A percentile compares a stretch with the other conserved stretches of the same genome.
Evolutionary conservation across 2,797 vertebrate species (phyloP).

Genomic region (Brachyrhaphis roseni): DNA sequence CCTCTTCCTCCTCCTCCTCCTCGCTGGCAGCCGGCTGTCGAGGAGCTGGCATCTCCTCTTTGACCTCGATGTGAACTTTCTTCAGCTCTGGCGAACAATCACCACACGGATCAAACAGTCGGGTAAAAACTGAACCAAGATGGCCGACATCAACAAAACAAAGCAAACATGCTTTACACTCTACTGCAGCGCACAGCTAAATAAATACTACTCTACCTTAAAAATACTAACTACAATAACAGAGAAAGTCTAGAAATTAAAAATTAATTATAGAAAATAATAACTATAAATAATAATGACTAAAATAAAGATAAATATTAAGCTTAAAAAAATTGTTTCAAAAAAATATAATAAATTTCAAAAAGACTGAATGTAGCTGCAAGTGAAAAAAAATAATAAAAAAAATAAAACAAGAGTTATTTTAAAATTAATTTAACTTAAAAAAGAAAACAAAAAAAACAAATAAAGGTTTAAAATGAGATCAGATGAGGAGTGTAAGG

Average conservation of each 20-base stretch:
- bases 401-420: not conserved
- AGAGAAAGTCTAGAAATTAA: too few species aligned
- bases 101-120: too few species aligned
- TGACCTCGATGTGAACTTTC: slow-evolving; percentile 94
- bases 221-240: too few species aligned
- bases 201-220: too few species aligned
- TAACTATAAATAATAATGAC: too few species aligned
- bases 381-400: not conserved
- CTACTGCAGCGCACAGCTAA: too few species aligned
- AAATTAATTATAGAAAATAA: too few species aligned
- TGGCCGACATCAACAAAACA: not conserved
- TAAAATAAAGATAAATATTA: too few species aligned
- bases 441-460: too few species aligned
- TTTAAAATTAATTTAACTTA: not conserved
- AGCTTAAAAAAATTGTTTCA: not conserved
- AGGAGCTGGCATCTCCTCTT: slow-evolving; percentile 80
- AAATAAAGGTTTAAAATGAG: not conserved
- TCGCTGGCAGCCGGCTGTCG: slow-evolving; percentile 70
- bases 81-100: slow-evolving; percentile 82
- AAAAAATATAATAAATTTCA: not conserved
- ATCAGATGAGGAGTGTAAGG: not conserved
- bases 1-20: slow-evolving; percentile 87
- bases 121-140: not conserved
- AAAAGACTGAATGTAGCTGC: not conserved
- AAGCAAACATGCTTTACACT: not conserved